Evolutionary conservation across 2,113 vertebrate species (phyloP).

Genomic region (Mystacornis crossleyi): DNA sequence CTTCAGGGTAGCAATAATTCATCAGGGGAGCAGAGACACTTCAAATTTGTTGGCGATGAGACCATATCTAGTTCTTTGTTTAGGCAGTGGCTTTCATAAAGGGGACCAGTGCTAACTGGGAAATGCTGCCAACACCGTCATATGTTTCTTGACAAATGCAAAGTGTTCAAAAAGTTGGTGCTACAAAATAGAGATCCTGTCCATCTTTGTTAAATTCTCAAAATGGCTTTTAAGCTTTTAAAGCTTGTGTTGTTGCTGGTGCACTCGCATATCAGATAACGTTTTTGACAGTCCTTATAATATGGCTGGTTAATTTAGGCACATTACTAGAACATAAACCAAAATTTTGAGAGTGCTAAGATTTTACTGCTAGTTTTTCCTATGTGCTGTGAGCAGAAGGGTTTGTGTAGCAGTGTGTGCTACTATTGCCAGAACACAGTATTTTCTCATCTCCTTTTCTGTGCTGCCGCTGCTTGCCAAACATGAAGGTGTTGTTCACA

Average conservation of each 20-base stretch:
- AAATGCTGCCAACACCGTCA: slow-evolving; percentile 15
- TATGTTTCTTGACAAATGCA: slow-evolving; percentile 51
- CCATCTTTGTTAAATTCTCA: slow-evolving; percentile 27
- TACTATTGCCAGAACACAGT: background rate
- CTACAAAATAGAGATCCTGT: slow-evolving; percentile 37
- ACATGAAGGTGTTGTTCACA: background rate
- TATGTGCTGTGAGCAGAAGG: background rate
- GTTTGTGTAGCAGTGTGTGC: background rate
- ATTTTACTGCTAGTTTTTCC: background rate
- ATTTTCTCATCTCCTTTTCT: background rate
- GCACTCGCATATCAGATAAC: background rate
- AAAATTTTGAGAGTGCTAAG: background rate
- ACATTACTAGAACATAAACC: background rate
- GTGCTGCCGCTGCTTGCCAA: background rate
- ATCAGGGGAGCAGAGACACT: background rate
- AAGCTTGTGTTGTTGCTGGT: slow-evolving; percentile 12
- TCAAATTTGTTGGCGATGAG: background rate
- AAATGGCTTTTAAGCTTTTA: background rate
- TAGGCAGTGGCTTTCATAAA: background rate
- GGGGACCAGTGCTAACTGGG: background rate
- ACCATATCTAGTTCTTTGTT: slow-evolving; percentile 1
- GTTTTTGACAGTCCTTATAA: background rate
- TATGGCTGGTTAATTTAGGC: background rate
- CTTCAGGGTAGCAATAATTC: background rate
- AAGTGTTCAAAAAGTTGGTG: slow-evolving; percentile 53